A percentile compares a stretch with the other conserved stretches of the same genome.
Evolutionary conservation across 2,888 invertebrate genomes (phyloP).

Genomic region (Alitta virens): DNA sequence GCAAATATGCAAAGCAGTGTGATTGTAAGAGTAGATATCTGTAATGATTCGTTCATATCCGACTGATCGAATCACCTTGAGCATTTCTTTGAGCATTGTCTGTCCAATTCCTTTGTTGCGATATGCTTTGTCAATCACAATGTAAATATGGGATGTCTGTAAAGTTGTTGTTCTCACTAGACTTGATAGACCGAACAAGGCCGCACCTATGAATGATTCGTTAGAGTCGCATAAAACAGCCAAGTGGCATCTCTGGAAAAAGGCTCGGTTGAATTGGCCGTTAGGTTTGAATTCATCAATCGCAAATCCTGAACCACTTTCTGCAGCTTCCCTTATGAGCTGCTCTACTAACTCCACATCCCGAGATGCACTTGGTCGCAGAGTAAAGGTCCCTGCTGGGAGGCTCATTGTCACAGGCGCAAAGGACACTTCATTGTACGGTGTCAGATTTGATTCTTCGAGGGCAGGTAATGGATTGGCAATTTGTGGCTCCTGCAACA

Average conservation of each 20-base stretch:
- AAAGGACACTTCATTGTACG: no score
- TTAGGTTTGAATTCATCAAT: slow-evolving; percentile 3
- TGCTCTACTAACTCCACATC: slow-evolving; percentile 6
- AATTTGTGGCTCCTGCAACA: no score
- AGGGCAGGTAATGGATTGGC: no score
- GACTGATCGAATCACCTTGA: background rate
- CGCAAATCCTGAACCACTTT: background rate
- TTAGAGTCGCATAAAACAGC: background rate
- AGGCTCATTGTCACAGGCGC: no score
- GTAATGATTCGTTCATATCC: background rate
- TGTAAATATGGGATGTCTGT: background rate
- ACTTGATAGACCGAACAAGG: background rate
- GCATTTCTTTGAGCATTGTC: background rate
- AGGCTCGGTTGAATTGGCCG: slow-evolving; percentile 6
- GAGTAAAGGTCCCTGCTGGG: no score
- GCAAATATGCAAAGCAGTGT: no score
- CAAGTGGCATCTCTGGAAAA: slow-evolving; percentile 2
- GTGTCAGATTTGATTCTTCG: no score
- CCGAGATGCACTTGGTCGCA: no score
- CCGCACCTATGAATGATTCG: background rate
- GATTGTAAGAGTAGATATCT: no score
- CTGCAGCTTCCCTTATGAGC: slow-evolving; percentile 2
- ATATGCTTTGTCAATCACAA: background rate
- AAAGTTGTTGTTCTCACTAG: slow-evolving; percentile 2
- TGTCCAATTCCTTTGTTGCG: background rate